A percentile compares a stretch with the other conserved stretches of the same genome.
Conservation (phyloP, 30 jellyfish, hydroid and myxozoan species). For the Cassiopea xamachana region DNA sequence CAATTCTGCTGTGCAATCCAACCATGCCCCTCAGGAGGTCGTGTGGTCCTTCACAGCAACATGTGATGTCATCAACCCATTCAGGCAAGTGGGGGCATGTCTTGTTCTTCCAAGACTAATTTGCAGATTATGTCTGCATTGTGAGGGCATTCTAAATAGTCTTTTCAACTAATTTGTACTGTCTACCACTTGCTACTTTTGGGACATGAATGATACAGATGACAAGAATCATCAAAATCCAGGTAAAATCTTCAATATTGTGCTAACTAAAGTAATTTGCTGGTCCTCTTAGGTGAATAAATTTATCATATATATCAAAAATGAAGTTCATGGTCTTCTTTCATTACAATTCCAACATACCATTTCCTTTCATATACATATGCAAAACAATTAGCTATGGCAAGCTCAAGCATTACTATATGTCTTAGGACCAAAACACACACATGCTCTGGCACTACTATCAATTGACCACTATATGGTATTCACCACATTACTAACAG, state of each 20-base stretch:
- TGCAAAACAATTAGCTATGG: not conserved
- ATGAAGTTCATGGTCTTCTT: conserved; percentile 9
- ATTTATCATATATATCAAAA: conserved; percentile 4
- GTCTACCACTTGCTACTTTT: conserved; percentile 10
- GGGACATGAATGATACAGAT: conserved; percentile 31
- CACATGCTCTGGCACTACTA: not conserved
- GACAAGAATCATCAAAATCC: conserved; percentile 31
- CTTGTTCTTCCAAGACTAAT: too few relatives aligned
- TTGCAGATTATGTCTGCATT: too few relatives aligned
- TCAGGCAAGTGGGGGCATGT: too few relatives aligned
- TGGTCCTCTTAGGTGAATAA: conserved; percentile 35
- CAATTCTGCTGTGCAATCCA: too few relatives aligned
- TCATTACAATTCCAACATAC: conserved; percentile 24
- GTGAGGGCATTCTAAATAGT: too few relatives aligned
- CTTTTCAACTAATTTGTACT: not conserved
- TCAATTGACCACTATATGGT: not conserved
- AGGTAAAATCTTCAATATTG: conserved; percentile 14
- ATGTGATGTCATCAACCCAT: too few relatives aligned
- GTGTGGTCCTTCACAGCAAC: too few relatives aligned
- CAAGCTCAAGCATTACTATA: not conserved
- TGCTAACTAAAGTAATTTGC: conserved; percentile 23
- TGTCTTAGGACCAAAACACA: not conserved
- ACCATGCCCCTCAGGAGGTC: too few relatives aligned
- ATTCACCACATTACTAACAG: not conserved
- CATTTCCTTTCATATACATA: conserved; percentile 15